A percentile compares a stretch with the other conserved stretches of the same genome.
phyloP scores from a whole-genome alignment of 2,797 vertebrate genomes.

The Gymnopithys bicolor region DNA sequence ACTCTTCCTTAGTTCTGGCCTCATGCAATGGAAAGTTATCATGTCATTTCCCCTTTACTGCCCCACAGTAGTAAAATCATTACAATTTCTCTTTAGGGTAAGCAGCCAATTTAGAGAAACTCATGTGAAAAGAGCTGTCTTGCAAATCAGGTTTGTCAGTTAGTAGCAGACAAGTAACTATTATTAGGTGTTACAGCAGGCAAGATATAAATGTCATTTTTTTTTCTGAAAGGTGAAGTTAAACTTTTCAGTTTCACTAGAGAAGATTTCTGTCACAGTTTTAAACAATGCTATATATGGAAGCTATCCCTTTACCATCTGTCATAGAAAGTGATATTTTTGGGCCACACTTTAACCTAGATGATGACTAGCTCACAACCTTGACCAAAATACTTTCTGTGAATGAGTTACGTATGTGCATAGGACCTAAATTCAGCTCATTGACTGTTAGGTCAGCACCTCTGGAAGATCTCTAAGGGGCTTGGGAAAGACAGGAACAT shows the following conservation, averaged over 20 bases:
- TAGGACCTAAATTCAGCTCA: not conserved
- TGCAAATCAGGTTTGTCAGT: slow-evolving; percentile 48
- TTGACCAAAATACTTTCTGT: slow-evolving; percentile 33
- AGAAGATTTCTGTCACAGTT: slow-evolving; percentile 27
- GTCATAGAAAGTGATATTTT: slow-evolving; percentile 52
- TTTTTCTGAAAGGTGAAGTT: slow-evolving; percentile 31
- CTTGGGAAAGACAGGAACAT: not conserved
- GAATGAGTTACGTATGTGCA: not conserved
- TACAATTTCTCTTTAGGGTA: not conserved
- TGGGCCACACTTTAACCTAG: slow-evolving; percentile 23
- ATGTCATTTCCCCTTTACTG: not conserved
- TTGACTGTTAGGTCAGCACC: not conserved
- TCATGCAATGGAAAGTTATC: not conserved
- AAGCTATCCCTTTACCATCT: slow-evolving; percentile 14
- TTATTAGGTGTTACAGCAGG: slow-evolving; percentile 59
- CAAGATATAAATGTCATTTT: slow-evolving; percentile 16
- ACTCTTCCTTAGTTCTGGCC: not conserved
- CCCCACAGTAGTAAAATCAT: not conserved
- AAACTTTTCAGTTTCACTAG: slow-evolving; percentile 49
- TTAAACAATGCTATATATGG: slow-evolving; percentile 19
- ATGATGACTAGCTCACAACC: slow-evolving; percentile 2
- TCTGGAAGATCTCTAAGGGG: not conserved
- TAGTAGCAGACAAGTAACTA: slow-evolving; percentile 37
- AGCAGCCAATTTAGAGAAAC: slow-evolving; percentile 15
- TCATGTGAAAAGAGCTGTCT: slow-evolving; percentile 12